Conservation (phyloP, 2,888 invertebrate species). For the Latrodectus elegans region DNA sequence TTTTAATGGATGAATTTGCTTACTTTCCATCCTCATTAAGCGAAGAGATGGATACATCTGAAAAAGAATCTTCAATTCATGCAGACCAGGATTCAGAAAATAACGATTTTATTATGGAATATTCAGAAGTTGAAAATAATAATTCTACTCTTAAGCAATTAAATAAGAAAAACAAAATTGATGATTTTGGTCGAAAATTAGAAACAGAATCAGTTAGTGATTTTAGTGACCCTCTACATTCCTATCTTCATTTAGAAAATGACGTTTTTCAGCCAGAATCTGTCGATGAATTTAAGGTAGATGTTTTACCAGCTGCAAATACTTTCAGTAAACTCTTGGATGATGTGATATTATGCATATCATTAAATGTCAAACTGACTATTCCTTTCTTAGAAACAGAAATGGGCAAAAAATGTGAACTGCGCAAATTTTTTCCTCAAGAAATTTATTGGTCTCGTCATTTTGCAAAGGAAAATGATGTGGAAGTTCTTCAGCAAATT, state of each 20-base stretch:
- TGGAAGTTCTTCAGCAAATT: conserved; percentile 43
- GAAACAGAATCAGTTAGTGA: conserved; percentile 80
- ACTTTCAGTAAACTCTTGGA: conserved; percentile 84
- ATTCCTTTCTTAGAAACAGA: conserved; percentile 93
- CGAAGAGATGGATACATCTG: conserved; percentile 37
- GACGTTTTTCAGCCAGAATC: conserved; percentile 67
- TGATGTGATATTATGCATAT: conserved; percentile 85
- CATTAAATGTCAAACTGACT: conserved; percentile 88
- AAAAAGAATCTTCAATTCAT: neutral
- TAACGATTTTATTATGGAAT: no score
- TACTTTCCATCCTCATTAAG: conserved; percentile 78
- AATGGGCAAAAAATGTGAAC: conserved; percentile 83
- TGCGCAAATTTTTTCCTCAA: conserved; percentile 83
- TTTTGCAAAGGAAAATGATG: conserved; percentile 71
- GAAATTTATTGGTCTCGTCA: conserved; percentile 82
- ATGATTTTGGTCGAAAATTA: conserved; percentile 54
- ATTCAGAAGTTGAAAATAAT: neutral
- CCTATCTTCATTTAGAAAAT: conserved; percentile 77
- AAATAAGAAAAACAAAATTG: conserved; percentile 39
- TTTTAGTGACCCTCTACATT: conserved; percentile 87
- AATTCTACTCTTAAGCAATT: neutral
- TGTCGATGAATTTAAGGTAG: conserved; percentile 66
- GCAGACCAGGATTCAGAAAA: neutral
- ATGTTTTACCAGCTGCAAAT: conserved; percentile 77
- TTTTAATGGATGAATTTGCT: conserved; percentile 90